Percentiles rank a stretch among this genome's conserved stretches.
Conservation (phyloP, 1,140 invertebrate genomes). For the Brachystomella parvula region DNA sequence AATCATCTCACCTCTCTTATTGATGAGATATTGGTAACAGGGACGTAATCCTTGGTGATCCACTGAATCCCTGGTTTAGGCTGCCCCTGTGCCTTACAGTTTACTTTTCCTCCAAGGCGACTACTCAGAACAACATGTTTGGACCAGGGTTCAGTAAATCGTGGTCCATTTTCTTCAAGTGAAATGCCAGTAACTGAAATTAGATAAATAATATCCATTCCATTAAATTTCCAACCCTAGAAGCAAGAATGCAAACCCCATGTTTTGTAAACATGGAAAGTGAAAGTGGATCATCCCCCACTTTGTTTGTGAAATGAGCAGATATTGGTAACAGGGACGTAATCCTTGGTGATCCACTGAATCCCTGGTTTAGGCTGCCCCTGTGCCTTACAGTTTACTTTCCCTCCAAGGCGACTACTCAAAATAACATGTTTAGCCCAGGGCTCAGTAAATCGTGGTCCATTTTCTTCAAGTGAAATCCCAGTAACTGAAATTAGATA, state of each 20-base stretch:
- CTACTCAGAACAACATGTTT: conserved; percentile 8
- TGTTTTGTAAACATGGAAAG: too few species aligned
- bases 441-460: conserved; percentile 3
- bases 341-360: conserved; percentile 24
- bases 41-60: conserved; percentile 21
- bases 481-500: not conserved
- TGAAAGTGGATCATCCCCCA: too few species aligned
- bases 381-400: conserved; percentile 12
- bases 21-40: conserved; percentile 19
- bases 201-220: not conserved
- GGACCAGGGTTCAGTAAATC: conserved; percentile 3
- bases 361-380: conserved; percentile 22
- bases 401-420: conserved; percentile 23
- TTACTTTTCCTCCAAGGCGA: conserved; percentile 22
- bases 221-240: too few species aligned
- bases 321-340: conserved; percentile 20
- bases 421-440: conserved; percentile 4
- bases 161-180: conserved; percentile 15
- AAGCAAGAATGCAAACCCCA: too few species aligned
- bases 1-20: conserved; percentile 17
- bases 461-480: conserved; percentile 15
- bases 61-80: conserved; percentile 22
- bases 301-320: too few species aligned
- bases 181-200: conserved; percentile 4
- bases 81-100: conserved; percentile 17